Evolutionary conservation across 1,140 invertebrate species (phyloP), one percentile per base, ranked within the genome.

Genomic region (Atta texana): DNA sequence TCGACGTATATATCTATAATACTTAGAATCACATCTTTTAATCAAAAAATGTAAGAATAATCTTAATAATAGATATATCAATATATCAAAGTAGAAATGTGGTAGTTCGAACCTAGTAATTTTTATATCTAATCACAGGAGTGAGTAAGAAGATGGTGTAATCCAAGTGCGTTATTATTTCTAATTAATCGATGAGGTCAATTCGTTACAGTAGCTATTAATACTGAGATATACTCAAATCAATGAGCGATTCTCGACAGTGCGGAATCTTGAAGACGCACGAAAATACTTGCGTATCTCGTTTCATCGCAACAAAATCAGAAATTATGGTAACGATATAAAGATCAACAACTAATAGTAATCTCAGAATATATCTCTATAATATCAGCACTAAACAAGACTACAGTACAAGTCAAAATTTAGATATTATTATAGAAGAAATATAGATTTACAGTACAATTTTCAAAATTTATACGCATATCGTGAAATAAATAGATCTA

Each of bases 81-180:
- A 61, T 74, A 74, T 74, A 74, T 74, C 55, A 82, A 51, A 82
- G 39, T 84, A 84, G 55, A 61, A 75, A 75, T 10, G 28, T 75
- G 53, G 34, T 74, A 84, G 68, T 31, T 82, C 4, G 5, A 84
- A 74, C 39, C 8, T 75, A 84, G 24, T 84, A 72, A 74, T 31
- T 61, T 74, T 84, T 84, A 74, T 82, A 82, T 74, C 39, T 82
- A 61, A 74, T 49, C 39, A 8, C 24, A 16, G 34, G 8, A 61
- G 28, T 59, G 4, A 59, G 2, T 7, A 69, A 69, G 7, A n/a
- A 76, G 51, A 72, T 39, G 24, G 21, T 28, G n/a, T 63, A 61
- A 57, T 49, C 7, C 55, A 72, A 72, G 14, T 34, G 64, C 24
- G 66, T 71, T 72, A 81, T 80, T 69, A 55, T 81, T 81, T 84